These are phyloP conservation scores for Enteromius anoplus DNA, from an alignment of 2,797 vertebrate genomes.

Conservation along the genomic window DNA sequence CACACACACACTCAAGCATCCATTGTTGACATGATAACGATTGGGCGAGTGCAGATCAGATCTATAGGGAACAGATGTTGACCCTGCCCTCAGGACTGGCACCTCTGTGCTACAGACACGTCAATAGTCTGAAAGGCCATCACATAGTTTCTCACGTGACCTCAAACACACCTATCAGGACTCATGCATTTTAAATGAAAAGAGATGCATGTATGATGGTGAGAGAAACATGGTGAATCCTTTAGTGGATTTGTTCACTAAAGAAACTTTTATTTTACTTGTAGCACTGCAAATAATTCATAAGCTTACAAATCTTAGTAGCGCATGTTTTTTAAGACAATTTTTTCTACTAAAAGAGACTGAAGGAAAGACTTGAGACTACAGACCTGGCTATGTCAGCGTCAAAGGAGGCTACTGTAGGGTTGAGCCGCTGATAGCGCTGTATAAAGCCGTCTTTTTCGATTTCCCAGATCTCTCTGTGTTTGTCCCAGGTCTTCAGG, in stretches of 20 bases:
- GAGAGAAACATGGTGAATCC: not conserved
- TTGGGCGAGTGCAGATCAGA: conserved; percentile 33
- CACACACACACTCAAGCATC: conserved; percentile 24
- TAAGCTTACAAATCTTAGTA: not conserved
- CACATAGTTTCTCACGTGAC: conserved; percentile 7
- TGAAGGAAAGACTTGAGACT: not conserved
- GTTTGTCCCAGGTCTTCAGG: conserved; percentile 87
- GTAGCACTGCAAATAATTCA: not conserved
- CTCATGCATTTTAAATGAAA: conserved; percentile 17
- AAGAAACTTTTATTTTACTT: conserved; percentile 1
- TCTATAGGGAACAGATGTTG: conserved; percentile 30
- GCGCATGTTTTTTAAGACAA: not conserved
- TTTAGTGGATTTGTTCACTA: not conserved
- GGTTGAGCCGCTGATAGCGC: conserved; percentile 83
- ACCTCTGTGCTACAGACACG: conserved; percentile 23
- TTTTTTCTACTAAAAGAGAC: not conserved
- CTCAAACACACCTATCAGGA: not conserved
- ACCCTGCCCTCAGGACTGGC: conserved; percentile 16
- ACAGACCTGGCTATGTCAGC: conserved; percentile 85
- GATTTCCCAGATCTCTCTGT: conserved; percentile 87
- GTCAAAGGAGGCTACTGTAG: conserved; percentile 85
- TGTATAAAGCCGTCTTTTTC: conserved; percentile 87
- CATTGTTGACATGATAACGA: conserved; percentile 42
- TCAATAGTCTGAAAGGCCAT: conserved; percentile 34
- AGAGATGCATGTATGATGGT: not conserved